Conservation (phyloP, 1,140 invertebrate genomes). For the Holotrichia oblita region DNA sequence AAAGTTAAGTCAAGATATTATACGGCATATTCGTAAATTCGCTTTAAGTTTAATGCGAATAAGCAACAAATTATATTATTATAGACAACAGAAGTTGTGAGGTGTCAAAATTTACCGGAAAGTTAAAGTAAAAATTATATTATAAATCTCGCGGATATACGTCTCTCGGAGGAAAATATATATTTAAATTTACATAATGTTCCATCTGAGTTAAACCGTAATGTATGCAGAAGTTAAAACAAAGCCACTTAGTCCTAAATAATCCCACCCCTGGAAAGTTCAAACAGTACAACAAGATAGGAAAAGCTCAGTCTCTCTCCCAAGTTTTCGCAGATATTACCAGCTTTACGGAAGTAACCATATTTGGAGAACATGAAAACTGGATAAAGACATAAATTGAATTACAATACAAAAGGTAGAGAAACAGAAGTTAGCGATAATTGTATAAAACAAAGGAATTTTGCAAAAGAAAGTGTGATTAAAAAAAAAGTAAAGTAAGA, state of each 20-base stretch:
- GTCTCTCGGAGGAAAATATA: not conserved
- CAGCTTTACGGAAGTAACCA: conserved; percentile 2
- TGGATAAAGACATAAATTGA: not conserved
- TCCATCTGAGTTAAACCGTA: not conserved
- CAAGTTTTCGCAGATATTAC: not conserved
- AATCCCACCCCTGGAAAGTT: not conserved
- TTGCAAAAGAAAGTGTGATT: too few species aligned
- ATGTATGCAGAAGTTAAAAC: conserved; percentile 12
- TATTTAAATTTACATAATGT: conserved; percentile 21
- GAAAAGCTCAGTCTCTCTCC: not conserved
- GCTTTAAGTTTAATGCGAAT: too few species aligned
- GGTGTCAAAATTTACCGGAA: too few species aligned
- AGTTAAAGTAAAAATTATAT: too few species aligned
- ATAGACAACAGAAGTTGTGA: too few species aligned
- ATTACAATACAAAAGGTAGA: conserved; percentile 8
- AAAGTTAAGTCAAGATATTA: too few species aligned
- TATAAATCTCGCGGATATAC: too few species aligned
- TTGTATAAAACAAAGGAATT: not conserved
- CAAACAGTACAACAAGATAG: not conserved
- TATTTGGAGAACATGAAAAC: not conserved
- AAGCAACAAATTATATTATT: too few species aligned
- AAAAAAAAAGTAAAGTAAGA: too few species aligned
- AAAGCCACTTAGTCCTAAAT: conserved; percentile 20
- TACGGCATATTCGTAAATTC: too few species aligned
- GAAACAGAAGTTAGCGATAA: not conserved